Percentiles rank a stretch among this genome's conserved stretches.
Evolutionary conservation across 2,888 invertebrate species (phyloP).

Genomic region (Epinotia demarniana): DNA sequence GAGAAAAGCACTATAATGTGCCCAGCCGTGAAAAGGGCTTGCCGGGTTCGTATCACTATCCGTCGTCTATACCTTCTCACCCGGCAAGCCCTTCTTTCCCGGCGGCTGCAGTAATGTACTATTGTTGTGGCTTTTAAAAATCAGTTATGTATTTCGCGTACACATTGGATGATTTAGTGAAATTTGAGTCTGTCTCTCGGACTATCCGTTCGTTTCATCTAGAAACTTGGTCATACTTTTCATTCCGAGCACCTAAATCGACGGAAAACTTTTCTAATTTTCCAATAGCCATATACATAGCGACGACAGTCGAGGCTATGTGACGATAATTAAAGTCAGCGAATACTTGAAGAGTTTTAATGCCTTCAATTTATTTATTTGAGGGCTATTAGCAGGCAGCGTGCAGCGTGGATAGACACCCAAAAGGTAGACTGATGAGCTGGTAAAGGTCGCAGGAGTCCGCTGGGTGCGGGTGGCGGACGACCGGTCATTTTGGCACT

Average conservation of each 20-base stretch:
- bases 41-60: no score
- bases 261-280: constrained; percentile 77
- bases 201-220: constrained; percentile 61
- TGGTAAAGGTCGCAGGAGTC: no score
- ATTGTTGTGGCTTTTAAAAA: background rate
- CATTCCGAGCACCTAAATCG: constrained; percentile 67
- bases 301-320: constrained; percentile 47
- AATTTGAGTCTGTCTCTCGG: constrained; percentile 39
- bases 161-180: background rate
- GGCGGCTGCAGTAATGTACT: no score
- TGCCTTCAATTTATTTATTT: constrained; percentile 16
- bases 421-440: no score
- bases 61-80: no score
- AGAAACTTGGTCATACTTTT: constrained; percentile 71
- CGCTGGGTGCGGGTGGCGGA: no score
- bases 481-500: no score
- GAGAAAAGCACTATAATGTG: no score
- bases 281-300: constrained; percentile 63
- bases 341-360: constrained; percentile 39
- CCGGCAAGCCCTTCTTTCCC: no score
- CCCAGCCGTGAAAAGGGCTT: no score
- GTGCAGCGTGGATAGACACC: no score
- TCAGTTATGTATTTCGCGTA: background rate
- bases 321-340: constrained; percentile 58
- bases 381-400: no score